Base-by-base conservation (phyloP, 2,888 invertebrate species). In the Dascillus cervinus region DNA sequence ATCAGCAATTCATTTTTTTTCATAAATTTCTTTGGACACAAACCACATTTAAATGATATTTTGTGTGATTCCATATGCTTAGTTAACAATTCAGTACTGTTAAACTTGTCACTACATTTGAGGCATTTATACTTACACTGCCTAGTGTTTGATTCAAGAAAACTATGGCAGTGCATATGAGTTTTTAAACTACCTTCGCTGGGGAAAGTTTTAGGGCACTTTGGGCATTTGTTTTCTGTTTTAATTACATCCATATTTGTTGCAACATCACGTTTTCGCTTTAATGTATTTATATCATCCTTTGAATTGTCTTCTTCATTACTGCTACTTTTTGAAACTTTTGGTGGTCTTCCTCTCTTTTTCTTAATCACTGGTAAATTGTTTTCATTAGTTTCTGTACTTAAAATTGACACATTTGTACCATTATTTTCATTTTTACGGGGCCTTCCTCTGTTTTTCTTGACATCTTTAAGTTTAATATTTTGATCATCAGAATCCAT, bases 161-260 rank as follows among this genome's bases (percentile, higher is more conserved):
- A 46, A 29, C 50, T 60, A 41, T 64, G 62, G 37, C 53, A 58
- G 27, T 59, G 58, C 39, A 59, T 49, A 35, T 64, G 64, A 14
- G 55, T 60, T 36, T 53, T 56, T 23, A 64, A 50, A 29, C 60
- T 58, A 22, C 59, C 58, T 28, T 55, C 50, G 44, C 58, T 62
- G n/a, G 62, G 57, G 39, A 64, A 64, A 3, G 55, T 50, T 46
- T 63, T 62, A 0, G 57, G 41, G 42, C 64, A 65, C 30, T 56
- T 50, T 0, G 55, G 51, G 39, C 64, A 65, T 22, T 44, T 49
- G 29, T 53, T 46, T 33, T 57, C 55, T 21, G 44, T 39, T 36
- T 47, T 48, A 14, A 34, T 44, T 11, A 32, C 36, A 13, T 29
- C 33, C 9, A 10, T 39, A 39, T 54, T 53, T 6, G 53, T 46